A percentile compares a stretch with the other conserved stretches of the same genome.
These are phyloP conservation scores for Scaptomyza parva DNA, from an alignment of 2,888 invertebrate species.

Conservation along the genomic window DNA sequence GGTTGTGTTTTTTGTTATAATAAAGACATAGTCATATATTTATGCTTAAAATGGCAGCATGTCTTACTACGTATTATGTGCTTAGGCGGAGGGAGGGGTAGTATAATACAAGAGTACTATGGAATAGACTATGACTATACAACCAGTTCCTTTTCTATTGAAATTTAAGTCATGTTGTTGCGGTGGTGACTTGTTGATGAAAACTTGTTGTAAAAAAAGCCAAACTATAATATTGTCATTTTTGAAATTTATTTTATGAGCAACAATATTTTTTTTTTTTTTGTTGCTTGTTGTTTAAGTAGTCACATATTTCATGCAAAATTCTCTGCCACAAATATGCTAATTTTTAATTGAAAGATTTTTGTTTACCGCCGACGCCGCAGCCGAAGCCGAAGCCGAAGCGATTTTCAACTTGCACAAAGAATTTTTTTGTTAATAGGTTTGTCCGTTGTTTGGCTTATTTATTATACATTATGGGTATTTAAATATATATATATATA, in stretches of 20 bases:
- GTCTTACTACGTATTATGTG: slow-evolving; percentile 18
- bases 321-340: slow-evolving; percentile 74
- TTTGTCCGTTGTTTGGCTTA: slow-evolving; percentile 58
- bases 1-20: too few species aligned
- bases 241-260: slow-evolving; percentile 79
- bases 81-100: slow-evolving; percentile 3
- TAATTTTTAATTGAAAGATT: slow-evolving; percentile 80
- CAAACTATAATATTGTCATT: slow-evolving; percentile 79
- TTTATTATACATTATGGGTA: slow-evolving; percentile 63
- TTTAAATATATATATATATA: slow-evolving; percentile 9
- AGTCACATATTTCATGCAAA: slow-evolving; percentile 80
- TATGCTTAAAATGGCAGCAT: slow-evolving; percentile 55
- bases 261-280: slow-evolving; percentile 64
- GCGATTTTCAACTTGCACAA: slow-evolving; percentile 51
- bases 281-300: slow-evolving; percentile 67
- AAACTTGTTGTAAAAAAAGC: slow-evolving; percentile 68
- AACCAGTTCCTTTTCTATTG: slow-evolving; percentile 68
- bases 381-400: too few species aligned
- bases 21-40: slow-evolving; percentile 78
- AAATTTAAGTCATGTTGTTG: slow-evolving; percentile 55
- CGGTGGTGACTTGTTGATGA: slow-evolving; percentile 36
- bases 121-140: slow-evolving; percentile 21
- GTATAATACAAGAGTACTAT: slow-evolving; percentile 30
- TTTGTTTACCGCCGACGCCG: slow-evolving; percentile 44
- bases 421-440: slow-evolving; percentile 47